phyloP scores from a whole-genome alignment of 1,140 invertebrate species.

The Drosophila athabasca region DNA sequence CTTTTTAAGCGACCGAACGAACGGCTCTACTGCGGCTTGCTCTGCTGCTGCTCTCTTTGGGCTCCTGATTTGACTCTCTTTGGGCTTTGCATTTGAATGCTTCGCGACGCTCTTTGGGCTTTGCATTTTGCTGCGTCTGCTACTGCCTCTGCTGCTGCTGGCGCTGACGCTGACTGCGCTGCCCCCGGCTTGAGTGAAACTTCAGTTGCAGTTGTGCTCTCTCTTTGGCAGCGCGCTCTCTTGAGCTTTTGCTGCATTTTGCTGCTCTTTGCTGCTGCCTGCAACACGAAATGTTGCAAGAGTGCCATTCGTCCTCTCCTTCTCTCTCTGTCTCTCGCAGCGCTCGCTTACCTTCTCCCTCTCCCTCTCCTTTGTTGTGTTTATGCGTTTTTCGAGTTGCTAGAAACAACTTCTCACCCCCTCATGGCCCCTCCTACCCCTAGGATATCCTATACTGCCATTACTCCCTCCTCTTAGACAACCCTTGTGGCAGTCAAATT shows the following conservation, averaged over 20 bases:
- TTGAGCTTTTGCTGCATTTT: constrained; percentile 1
- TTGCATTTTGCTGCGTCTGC: neutral
- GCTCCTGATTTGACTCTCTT: constrained; percentile 16
- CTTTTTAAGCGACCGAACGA: neutral
- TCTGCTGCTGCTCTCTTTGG: constrained; percentile 1
- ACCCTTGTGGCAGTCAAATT: constrained; percentile 28
- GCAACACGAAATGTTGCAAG: constrained; percentile 44
- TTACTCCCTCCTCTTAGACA: too few species aligned
- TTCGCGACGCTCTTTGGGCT: neutral
- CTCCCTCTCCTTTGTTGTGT: too few species aligned
- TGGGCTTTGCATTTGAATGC: constrained; percentile 4
- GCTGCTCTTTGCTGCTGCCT: constrained; percentile 20
- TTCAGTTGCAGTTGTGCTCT: constrained; percentile 17
- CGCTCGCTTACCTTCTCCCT: too few species aligned
- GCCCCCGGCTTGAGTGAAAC: constrained; percentile 21
- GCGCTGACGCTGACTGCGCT: constrained; percentile 36
- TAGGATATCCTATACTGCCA: too few species aligned
- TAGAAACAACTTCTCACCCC: too few species aligned
- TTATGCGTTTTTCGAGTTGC: too few species aligned
- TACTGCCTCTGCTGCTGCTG: constrained; percentile 3
- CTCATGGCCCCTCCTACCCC: too few species aligned
- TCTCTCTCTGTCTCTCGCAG: too few species aligned
- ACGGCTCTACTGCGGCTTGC: neutral
- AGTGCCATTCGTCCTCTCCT: too few species aligned
- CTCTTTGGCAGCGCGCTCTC: constrained; percentile 4